Base-by-base conservation (phyloP, 1,140 invertebrate genomes). In the Lepidurus apus region DNA sequence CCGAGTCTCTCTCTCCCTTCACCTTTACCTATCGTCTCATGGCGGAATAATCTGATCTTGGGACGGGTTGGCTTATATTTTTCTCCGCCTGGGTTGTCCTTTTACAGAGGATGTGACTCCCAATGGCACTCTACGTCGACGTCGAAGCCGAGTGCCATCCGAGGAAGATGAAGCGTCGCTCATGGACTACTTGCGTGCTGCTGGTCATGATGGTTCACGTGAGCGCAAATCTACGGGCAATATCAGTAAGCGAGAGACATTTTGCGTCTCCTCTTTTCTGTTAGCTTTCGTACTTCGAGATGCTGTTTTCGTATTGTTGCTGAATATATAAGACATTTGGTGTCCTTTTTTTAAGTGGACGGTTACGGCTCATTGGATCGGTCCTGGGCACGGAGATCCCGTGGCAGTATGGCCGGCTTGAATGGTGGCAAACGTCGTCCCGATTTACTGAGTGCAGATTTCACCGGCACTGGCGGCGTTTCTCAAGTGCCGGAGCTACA, bases 181-280 rank as follows among this genome's bases (percentile, higher is more conserved):
- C 0, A 91, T 97, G 90, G 93, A 95, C 82, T 96, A 95, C 83
- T 85, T 97, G 42, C 86, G 93, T 74, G 82, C 83, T 10, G 91
- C 91, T 3, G 92, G 92, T 1, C 90, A 92, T 77, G 90, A 92
- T 74, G 90, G 89, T 77, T 85, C 83, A n/a, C 85, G 92, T n/a
- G 94, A 96, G 83, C 86, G 93, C 74, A 94, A 93, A 84, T 93
- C 93, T 11, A 95, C 93, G 90, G 93, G 92, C 42, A 94, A 93
- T 85, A 87, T 93, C 79, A 91, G 91, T 92, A 87, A 84, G 82
- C 47, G 11, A 47, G 24, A 1, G 13, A 34, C 34, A 4, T 34
- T 34, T 26, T 79, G 1, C 79, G 34, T 3, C 76, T 45, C 42
- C 43, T 65, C 45, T 73, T 80, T 17, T 80, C 53, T 42, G 76